Conservation (phyloP, 2,113 vertebrate species). For the Lasiurus borealis region DNA sequence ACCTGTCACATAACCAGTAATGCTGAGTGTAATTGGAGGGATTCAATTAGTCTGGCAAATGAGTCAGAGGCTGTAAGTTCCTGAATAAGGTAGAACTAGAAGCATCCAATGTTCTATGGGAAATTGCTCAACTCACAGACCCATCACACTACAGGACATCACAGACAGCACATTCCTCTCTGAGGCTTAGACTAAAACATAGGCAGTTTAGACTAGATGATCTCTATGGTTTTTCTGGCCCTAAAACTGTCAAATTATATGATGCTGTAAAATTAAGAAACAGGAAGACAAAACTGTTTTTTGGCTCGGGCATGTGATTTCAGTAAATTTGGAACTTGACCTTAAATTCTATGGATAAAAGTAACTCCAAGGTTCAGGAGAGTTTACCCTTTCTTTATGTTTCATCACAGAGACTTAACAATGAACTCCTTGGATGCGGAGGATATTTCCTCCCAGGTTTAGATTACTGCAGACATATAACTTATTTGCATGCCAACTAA, state of each 20-base stretch:
- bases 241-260: neutral
- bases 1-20: neutral
- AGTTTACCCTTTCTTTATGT: neutral
- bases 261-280: constrained; percentile 40
- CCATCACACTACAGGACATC: neutral
- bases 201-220: neutral
- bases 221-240: neutral
- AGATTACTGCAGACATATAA: neutral
- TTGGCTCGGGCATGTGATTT: neutral
- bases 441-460: neutral
- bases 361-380: neutral
- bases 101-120: too few species aligned
- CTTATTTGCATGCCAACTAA: neutral
- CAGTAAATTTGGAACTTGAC: neutral
- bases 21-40: neutral
- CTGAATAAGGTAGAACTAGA: accelerated
- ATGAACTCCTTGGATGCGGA: neutral
- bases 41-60: neutral
- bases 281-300: neutral
- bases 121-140: neutral
- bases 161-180: too few species aligned
- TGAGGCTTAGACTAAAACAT: neutral
- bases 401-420: neutral
- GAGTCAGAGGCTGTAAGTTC: neutral
- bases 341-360: neutral